Percentiles rank a stretch among this genome's conserved stretches.
Conservation (phyloP, 1,140 invertebrate genomes). For the Oryzaephilus surinamensis region DNA sequence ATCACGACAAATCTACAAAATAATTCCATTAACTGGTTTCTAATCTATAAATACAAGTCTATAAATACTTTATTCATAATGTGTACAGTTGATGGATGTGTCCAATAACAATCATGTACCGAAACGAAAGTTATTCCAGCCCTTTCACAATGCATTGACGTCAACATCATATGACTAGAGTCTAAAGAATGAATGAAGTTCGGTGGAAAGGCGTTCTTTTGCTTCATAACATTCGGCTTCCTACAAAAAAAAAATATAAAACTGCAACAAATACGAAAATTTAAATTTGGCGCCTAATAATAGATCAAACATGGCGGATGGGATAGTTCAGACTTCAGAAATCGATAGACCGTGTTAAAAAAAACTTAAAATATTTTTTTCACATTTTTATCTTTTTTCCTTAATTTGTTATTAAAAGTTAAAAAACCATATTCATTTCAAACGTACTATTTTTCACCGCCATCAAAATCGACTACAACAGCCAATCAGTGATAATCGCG, state of each 20-base stretch:
- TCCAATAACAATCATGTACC: slow-evolving; percentile 99
- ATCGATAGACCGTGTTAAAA: no score
- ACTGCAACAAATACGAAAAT: slow-evolving; percentile 7
- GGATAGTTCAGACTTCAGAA: no score
- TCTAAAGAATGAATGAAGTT: slow-evolving; percentile 99
- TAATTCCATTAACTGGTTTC: slow-evolving; percentile 10
- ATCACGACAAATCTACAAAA: slow-evolving; percentile 75
- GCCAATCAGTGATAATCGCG: no score
- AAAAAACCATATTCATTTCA: no score
- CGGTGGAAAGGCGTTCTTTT: slow-evolving; percentile 96
- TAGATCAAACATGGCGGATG: no score
- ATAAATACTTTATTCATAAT: slow-evolving; percentile 79
- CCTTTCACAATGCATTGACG: slow-evolving; percentile 75
- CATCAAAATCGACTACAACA: no score
- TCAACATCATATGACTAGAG: slow-evolving; percentile 99
- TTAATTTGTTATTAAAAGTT: no score
- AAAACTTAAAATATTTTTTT: no score
- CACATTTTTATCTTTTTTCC: no score
- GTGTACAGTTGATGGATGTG: slow-evolving; percentile 79
- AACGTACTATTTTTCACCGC: no score
- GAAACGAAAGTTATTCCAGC: slow-evolving; percentile 85
- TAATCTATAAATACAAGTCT: no score
- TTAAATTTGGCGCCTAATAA: no score
- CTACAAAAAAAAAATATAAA: slow-evolving; percentile 40
- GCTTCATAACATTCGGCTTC: slow-evolving; percentile 78